phyloP scores from a whole-genome alignment of 2,888 invertebrate genomes.

The Mylabris sibirica region DNA sequence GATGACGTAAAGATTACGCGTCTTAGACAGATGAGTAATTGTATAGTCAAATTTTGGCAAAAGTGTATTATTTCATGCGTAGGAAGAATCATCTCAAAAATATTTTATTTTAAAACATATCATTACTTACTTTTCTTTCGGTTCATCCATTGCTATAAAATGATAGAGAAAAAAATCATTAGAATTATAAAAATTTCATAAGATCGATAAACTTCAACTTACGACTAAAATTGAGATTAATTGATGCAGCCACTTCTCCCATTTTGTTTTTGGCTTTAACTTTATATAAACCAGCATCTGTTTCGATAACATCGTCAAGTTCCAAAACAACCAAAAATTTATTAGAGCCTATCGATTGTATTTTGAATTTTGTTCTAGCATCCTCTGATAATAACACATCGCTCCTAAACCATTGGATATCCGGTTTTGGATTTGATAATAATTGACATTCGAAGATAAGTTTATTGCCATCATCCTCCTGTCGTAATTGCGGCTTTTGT shows the following conservation, averaged over 20 bases:
- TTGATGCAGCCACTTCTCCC: constrained; percentile 96
- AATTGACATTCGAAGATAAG: constrained; percentile 94
- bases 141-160: constrained; percentile 92
- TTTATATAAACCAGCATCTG: constrained; percentile 95
- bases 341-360: constrained; percentile 84
- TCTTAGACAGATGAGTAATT: constrained; percentile 46
- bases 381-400: constrained; percentile 86
- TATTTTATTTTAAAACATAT: constrained; percentile 9
- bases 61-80: constrained; percentile 40
- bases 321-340: constrained; percentile 91
- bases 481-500: constrained; percentile 95
- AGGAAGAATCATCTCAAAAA: constrained; percentile 34
- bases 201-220: constrained; percentile 64
- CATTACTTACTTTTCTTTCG: constrained; percentile 89
- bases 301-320: constrained; percentile 94
- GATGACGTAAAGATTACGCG: constrained; percentile 52
- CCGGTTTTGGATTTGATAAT: constrained; percentile 85
- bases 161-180: constrained; percentile 6
- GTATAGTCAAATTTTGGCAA: constrained; percentile 51
- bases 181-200: constrained; percentile 2
- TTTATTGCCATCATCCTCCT: constrained; percentile 95
- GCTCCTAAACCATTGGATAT: constrained; percentile 91
- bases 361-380: constrained; percentile 85
- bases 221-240: constrained; percentile 98
- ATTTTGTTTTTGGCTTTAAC: constrained; percentile 96